Base-by-base conservation (phyloP, 2,113 vertebrate species). In the Malurus melanocephalus region DNA sequence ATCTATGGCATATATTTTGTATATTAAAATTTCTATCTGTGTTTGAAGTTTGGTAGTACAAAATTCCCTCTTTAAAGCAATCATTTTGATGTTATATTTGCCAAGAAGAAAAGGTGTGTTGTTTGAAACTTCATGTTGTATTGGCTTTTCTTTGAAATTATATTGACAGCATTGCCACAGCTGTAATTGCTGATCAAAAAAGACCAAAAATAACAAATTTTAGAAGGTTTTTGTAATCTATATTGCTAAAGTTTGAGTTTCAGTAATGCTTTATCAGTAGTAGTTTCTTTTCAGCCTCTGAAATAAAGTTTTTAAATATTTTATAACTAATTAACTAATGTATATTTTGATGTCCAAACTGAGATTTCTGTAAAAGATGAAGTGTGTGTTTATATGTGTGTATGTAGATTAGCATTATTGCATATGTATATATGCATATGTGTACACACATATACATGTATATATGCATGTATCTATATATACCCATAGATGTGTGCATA, bases 1-100 rank as follows among this genome's bases (percentile, higher is more conserved):
- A 96, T 94, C 87, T 96, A 97, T 96, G 93, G 72, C 96, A 95
- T 98, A 97, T 98, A 97, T 98, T 98, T 98, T 98, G 95, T 98
- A 97, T 97, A 97, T 97, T 97, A 93, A 97, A 97, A 97, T 97
- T 93, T 97, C 92, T 97, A 97, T 98, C 94, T 97, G 92, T 89
- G 95, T 97, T 92, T 96, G 91, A 96, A 94, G 87, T 95, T 95
- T 86, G 80, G 96, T 96, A 97, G 95, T 96, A 96, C 96, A 94
- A 80, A 95, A 93, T 62, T 96, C 96, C 95, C 94, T 97, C 94
- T 92, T 95, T 96, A 94, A 95, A 95, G 96, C 92, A 97, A 97
- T 96, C 96, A 95, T 96, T 95, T 96, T 94, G 96, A 85, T 95
- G 96, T 96, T 97, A 92, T 97, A 96, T 96, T 97, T n/a, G 33